Evolutionary conservation across 2,888 invertebrate species (phyloP), one percentile per base, ranked within the genome.

Genomic region (Malachius bipustulatus): DNA sequence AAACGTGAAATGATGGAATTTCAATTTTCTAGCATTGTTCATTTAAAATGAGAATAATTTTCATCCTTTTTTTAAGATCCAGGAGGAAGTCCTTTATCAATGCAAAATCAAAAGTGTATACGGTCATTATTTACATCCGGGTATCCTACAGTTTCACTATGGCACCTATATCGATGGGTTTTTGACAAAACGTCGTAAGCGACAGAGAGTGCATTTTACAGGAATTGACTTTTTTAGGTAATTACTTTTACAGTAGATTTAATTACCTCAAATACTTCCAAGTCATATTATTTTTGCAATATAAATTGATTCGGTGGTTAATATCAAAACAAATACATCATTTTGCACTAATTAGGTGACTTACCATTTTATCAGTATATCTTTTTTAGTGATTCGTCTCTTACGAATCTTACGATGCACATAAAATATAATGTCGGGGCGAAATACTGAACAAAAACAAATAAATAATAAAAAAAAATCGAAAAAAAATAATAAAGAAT

Each of bases 381-480:
- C 6, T 19, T 6, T 19, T 19, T 6, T 19, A 19, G 24, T 19
- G 24, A 19, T 19, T 19, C 24, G n/a, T 19, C 24, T 6, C n/a
- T 19, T 19, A n/a, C n/a, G n/a, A n/a, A n/a, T n/a, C n/a, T n/a
- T n/a, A n/a, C 24, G 24, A 19, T 19, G 24, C 24, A 19, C n/a
- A 19, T 19, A 19, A 19, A n/a, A 19, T 19, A 19, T n/a, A n/a
- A n/a, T 19, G 24, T 19, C 24, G 6, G 24, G 24, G 24, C 24
- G n/a, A 19, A 19, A 19, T 19, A 19, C 24, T 19, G 24, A 19
- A n/a, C 24, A 19, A n/a, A n/a, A n/a, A n/a, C n/a, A n/a, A n/a
- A n/a, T n/a, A n/a, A n/a, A n/a, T n/a, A n/a, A n/a, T n/a, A n/a
- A 19, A 6, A 19, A n/a, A 19, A 19, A 19, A 19, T 8, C 24